Base-by-base conservation (phyloP, 1,140 invertebrate genomes). In the Drosophila gunungcola region DNA sequence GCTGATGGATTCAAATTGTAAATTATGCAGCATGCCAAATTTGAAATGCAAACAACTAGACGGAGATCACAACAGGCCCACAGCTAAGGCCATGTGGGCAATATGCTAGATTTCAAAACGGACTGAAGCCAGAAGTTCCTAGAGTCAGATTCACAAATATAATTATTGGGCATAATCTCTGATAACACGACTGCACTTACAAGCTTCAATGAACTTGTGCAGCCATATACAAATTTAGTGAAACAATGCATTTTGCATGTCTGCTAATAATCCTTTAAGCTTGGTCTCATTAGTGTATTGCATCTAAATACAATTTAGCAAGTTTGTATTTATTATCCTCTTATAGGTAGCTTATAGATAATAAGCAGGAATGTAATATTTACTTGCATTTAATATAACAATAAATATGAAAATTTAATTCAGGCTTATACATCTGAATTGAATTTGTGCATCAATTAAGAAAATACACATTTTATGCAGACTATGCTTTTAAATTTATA, bases 31-130 rank as follows among this genome's bases (percentile, higher is more conserved):
- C 55, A 62, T 58, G 72, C 80, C 53, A 68, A 78, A 88, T 88
- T 88, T 88, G 60, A 88, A 89, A 89, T 88, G 83, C 83, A 83
- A 86, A 86, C 79, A 88, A 79, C 48, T 64, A 29, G 43, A 32
- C 57, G 42, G 49, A 61, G 53, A 49, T 62, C 75, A 58, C 46
- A 52, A 25, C 38, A 41, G 39, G 16, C 41, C 43, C 55, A 38
- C 36, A 34, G n/a, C 46, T 48, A 21, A 21, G 12, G 49, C 41
- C 34, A 48, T 56, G 52, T 64, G 72, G 67, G 48, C 51, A 63
- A 51, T 43, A 29, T 43, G 36, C 58, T 51, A 32, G 41, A 74
- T 73, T 73, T 54, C 73, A 39, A 57, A 75, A 53, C 64, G 73
- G 58, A 11, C 32, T 46, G 29, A n/a, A 21, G 27, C 38, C 32